Conservation (phyloP, 2,113 vertebrate genomes). For the Dunckerocampus dactyliophorus region DNA sequence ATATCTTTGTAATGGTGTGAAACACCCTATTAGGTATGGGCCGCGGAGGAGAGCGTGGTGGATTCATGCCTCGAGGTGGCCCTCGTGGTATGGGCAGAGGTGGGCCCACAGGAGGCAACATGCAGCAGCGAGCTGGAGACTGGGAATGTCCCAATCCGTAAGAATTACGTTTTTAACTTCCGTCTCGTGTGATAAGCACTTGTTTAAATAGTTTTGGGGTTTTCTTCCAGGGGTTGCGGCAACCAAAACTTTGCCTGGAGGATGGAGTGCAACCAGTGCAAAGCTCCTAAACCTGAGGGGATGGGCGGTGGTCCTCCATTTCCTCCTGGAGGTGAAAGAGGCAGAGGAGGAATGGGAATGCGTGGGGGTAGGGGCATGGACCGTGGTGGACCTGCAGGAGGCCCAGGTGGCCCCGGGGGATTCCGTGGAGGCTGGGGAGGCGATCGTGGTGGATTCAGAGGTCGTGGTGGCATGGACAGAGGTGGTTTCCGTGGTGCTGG, state of each 20-base stretch:
- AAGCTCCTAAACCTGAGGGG: conserved; percentile 93
- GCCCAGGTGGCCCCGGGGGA: conserved; percentile 82
- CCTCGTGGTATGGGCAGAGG: conserved; percentile 79
- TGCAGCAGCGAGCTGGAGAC: conserved; percentile 94
- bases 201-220: not conserved
- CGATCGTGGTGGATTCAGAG: conserved; percentile 83
- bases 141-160: conserved; percentile 98
- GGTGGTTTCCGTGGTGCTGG: conserved; percentile 82
- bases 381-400: conserved; percentile 76
- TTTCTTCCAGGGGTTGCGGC: conserved; percentile 81
- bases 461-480: conserved; percentile 88
- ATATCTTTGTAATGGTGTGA: not conserved
- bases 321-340: conserved; percentile 86
- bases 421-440: conserved; percentile 90
- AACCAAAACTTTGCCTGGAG: conserved; percentile 99
- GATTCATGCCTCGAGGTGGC: conserved; percentile 84
- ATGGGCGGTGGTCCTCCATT: conserved; percentile 86
- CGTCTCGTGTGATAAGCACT: not conserved
- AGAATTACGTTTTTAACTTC: conserved; percentile 41
- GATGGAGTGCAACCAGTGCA: conserved; percentile 98
- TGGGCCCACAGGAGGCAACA: conserved; percentile 86
- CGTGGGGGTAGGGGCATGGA: conserved; percentile 90
- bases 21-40: conserved; percentile 57
- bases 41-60: conserved; percentile 78
- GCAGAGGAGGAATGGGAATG: conserved; percentile 89